A percentile compares a stretch with the other conserved stretches of the same genome.
These are phyloP conservation scores for Bruchidius siliquastri DNA, from an alignment of 2,888 invertebrate species.

Conservation along the genomic window DNA sequence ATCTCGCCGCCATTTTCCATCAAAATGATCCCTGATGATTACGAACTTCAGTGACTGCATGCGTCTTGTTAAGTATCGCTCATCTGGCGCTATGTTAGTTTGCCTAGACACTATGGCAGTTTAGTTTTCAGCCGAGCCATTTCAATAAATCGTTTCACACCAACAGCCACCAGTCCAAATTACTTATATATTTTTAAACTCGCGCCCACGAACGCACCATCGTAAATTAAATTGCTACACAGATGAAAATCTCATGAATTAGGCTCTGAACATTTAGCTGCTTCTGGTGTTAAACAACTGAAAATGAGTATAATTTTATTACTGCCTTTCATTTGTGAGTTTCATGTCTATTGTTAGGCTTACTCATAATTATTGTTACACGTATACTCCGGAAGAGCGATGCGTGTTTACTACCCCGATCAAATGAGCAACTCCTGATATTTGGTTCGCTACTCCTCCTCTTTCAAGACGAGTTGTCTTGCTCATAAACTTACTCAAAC, in stretches of 20 bases:
- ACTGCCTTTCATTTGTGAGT: no score
- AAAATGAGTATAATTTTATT: background rate
- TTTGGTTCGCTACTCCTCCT: no score
- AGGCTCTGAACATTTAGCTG: background rate
- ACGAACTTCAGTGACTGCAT: conserved; percentile 6
- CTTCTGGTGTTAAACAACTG: background rate
- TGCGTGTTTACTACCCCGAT: no score
- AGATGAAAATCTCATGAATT: background rate
- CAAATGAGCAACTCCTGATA: no score
- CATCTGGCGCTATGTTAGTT: conserved; percentile 29
- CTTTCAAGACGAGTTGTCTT: no score
- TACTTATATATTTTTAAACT: background rate
- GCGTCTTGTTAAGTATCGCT: conserved; percentile 34
- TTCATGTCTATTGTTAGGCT: no score
- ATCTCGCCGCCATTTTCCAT: no score
- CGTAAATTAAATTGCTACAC: background rate
- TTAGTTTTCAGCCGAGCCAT: conserved; percentile 38
- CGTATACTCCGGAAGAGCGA: no score
- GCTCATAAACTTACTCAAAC: no score
- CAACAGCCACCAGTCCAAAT: conserved; percentile 3
- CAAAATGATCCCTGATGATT: background rate
- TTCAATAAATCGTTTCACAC: conserved; percentile 40
- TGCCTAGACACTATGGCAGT: conserved; percentile 35
- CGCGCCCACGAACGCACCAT: background rate
- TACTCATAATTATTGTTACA: no score